Percentiles rank a stretch among this genome's conserved stretches.
These are phyloP conservation scores for Actinia equina DNA, from an alignment of 64 coral and sea anemone species.

Conservation along the genomic window DNA sequence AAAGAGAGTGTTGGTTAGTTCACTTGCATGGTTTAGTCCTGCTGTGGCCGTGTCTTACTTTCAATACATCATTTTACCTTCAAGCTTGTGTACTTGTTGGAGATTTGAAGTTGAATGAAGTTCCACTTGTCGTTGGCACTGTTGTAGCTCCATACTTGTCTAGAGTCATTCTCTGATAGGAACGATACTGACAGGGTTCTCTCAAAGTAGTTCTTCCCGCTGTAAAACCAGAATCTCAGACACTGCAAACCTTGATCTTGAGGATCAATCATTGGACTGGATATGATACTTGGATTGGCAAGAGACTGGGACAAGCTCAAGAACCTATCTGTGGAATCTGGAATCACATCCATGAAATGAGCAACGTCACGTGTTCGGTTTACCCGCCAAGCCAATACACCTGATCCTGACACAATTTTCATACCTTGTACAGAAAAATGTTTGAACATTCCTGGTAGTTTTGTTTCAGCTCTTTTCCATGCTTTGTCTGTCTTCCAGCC, in stretches of 20 bases:
- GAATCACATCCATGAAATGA: not conserved
- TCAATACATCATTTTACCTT: not conserved
- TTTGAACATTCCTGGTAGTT: not conserved
- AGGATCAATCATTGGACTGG: not conserved
- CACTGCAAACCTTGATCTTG: not conserved
- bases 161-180: not conserved
- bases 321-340: not conserved
- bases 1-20: no score
- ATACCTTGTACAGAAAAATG: not conserved
- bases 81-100: not conserved
- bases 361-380: not conserved
- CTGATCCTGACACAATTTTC: not conserved
- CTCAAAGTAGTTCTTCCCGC: not conserved
- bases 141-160: not conserved
- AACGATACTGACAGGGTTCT: not conserved
- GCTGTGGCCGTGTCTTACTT: no score
- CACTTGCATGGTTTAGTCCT: no score
- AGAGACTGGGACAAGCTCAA: slow-evolving; percentile 7
- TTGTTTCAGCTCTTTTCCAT: not conserved
- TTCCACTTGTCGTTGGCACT: slow-evolving; percentile 6
- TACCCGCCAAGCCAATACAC: not conserved
- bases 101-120: not conserved
- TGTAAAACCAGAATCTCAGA: not conserved
- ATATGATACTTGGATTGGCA: not conserved
- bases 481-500: not conserved